Base-by-base conservation (phyloP, 2,888 invertebrate genomes). In the Axea sp. region DNA sequence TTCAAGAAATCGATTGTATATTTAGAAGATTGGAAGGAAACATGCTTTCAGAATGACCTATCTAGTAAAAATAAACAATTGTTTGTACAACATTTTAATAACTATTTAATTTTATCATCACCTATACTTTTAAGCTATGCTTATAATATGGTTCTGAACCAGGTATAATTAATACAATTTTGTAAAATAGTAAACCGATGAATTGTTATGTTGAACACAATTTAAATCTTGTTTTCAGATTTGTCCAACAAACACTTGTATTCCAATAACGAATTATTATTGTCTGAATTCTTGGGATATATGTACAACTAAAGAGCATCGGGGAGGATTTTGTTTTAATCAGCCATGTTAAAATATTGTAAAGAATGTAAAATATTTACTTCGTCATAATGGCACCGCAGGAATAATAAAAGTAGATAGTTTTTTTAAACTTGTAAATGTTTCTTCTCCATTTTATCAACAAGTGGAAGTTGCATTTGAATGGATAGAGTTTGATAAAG, bases 361-460 rank as follows among this genome's bases (percentile, higher is more conserved):
- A 1, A 84, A 81, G 47, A 78, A 77, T 22, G 78, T 90, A 1
- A 82, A 83, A 45, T 88, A 88, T 57, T 75, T 83, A 1, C 81
- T 90, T 43, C 65, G 77, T 51, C 89, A 90, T 72, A 89, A 90
- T 76, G 90, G 90, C 2, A 88, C 88, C 0, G 77, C 81, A 28
- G 91, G 91, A 2, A 88, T 91, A 9, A 77, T 80, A 0, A 80
- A 81, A 14, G 82, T 89, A 6, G 78, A 84, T 15, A 87, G 87
- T 0, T 86, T 86, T 71, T 85, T 90, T 55, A 81, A 85, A 9
- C 81, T 90, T 11, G 80, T 79, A 8, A 86, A 89, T 62, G 75
- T 88, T n/a, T 79, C 84, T 2, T 57, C 57, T 17, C 60, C 68
- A 30, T 87, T 84, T 77, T 78, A 83, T 65, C 86, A 87, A 78